These are phyloP conservation scores for Astropecten irregularis DNA, from an alignment of 53 echinoderm and acorn worm genomes.

Conservation along the genomic window DNA sequence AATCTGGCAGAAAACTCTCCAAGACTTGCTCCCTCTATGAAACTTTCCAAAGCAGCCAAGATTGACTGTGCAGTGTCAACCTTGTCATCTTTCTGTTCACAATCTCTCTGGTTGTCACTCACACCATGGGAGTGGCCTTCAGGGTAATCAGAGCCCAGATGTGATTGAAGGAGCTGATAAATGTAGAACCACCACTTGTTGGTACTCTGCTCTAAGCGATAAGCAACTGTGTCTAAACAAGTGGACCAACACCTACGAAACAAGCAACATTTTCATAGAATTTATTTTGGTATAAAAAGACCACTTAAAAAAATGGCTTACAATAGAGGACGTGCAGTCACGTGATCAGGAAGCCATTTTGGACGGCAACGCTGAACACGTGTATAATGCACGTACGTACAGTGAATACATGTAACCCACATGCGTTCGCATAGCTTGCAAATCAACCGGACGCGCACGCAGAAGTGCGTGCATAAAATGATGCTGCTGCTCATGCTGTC, in stretches of 20 bases:
- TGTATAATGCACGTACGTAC: no score
- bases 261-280: neutral
- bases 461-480: no score
- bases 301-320: no score
- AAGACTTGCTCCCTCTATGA: slow-evolving; percentile 89
- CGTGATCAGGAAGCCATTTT: no score
- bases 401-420: no score
- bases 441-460: no score
- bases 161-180: slow-evolving; percentile 81
- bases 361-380: no score
- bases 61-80: slow-evolving; percentile 12
- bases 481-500: no score
- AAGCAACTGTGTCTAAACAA: slow-evolving; percentile 87
- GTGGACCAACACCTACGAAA: slow-evolving; percentile 80
- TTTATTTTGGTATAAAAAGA: neutral
- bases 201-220: slow-evolving; percentile 64
- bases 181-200: slow-evolving; percentile 95
- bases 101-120: neutral
- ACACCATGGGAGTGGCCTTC: neutral
- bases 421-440: no score
- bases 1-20: slow-evolving; percentile 81
- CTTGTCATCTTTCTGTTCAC: neutral
- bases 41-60: slow-evolving; percentile 74
- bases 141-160: slow-evolving; percentile 12
- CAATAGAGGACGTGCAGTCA: no score